phyloP scores from a whole-genome alignment of 2,797 vertebrate species.

The Eupleurogrammus muticus region DNA sequence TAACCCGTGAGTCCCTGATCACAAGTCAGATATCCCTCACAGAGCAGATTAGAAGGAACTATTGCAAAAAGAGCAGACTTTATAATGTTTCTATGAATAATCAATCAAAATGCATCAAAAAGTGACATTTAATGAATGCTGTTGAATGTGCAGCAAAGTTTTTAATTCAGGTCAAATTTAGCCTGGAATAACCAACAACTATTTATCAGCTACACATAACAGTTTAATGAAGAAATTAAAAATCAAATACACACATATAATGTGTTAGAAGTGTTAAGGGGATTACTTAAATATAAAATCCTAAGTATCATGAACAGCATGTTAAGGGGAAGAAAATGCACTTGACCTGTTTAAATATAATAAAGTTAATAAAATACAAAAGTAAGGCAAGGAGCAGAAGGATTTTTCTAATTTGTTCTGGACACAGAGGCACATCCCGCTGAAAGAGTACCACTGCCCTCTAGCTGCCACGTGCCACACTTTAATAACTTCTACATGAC shows the following conservation, averaged over 20 bases:
- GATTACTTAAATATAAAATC: too few relatives aligned
- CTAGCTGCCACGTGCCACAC: constrained; percentile 39
- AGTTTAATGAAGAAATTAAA: too few relatives aligned
- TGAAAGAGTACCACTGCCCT: constrained; percentile 56
- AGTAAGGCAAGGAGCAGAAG: neutral
- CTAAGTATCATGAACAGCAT: too few relatives aligned
- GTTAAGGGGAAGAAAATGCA: neutral
- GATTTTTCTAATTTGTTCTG: neutral
- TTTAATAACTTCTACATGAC: neutral
- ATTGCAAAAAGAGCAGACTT: neutral
- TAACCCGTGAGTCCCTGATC: neutral
- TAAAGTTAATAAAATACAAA: neutral
- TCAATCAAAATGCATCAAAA: too few relatives aligned
- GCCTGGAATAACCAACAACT: too few relatives aligned
- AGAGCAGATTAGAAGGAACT: neutral
- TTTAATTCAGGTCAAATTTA: too few relatives aligned
- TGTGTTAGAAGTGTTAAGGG: too few relatives aligned
- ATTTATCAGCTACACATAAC: too few relatives aligned
- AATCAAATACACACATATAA: too few relatives aligned
- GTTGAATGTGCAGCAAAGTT: too few relatives aligned
- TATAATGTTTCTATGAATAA: neutral
- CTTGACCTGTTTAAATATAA: neutral
- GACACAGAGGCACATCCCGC: neutral
- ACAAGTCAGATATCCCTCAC: neutral
- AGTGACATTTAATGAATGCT: too few relatives aligned